phyloP scores from a whole-genome alignment of 2,888 invertebrate genomes.

The Drosophila algonquin region DNA sequence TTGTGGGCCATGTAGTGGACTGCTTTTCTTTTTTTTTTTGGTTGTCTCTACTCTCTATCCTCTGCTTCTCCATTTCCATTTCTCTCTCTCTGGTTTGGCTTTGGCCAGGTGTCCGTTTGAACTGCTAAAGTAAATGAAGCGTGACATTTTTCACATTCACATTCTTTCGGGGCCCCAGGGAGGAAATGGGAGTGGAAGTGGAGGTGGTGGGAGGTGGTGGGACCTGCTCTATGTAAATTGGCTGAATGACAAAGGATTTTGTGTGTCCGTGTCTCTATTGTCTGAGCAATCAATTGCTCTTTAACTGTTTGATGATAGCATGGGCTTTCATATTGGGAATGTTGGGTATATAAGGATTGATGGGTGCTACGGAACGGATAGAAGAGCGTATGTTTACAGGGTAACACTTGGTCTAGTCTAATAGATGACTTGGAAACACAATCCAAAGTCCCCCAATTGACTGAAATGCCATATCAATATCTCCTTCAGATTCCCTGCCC shows the following conservation, averaged over 20 bases:
- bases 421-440: neutral
- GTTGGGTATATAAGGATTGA: neutral
- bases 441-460: neutral
- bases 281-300: conserved; percentile 46
- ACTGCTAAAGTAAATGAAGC: conserved; percentile 72
- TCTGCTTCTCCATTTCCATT: conserved; percentile 6
- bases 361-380: neutral
- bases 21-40: conserved; percentile 13
- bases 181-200: neutral
- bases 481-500: neutral
- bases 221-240: conserved; percentile 36
- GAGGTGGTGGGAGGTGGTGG: neutral
- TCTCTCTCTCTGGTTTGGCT: conserved; percentile 41
- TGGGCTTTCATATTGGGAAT: no score
- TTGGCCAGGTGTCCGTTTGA: conserved; percentile 71
- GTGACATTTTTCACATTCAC: conserved; percentile 73
- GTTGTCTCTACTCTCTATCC: neutral
- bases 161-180: conserved; percentile 22
- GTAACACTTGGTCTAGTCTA: no score
- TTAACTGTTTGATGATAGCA: conserved; percentile 38
- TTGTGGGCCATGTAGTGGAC: conserved; percentile 65
- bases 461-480: neutral
- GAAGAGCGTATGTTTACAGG: no score
- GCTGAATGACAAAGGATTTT: conserved; percentile 40
- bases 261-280: conserved; percentile 14